phyloP scores from a whole-genome alignment of 2,888 invertebrate species.

The Drosophila nigritarsus region DNA sequence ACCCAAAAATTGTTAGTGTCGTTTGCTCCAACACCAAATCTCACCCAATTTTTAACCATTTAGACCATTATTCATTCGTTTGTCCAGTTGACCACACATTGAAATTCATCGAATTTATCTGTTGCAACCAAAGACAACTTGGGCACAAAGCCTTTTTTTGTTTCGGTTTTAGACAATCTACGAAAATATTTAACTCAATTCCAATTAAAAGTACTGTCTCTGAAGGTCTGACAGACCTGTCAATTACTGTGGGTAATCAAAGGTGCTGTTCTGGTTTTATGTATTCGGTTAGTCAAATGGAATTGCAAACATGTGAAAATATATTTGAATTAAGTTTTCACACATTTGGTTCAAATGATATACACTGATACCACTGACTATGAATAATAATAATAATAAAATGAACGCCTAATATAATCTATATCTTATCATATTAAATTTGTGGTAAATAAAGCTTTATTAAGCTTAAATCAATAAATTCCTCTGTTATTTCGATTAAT shows the following conservation, averaged over 20 bases:
- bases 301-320: not conserved
- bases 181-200: not conserved
- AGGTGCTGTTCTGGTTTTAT: conserved; percentile 12
- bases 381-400: not conserved
- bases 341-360: not conserved
- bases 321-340: not conserved
- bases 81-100: conserved; percentile 30
- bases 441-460: not conserved
- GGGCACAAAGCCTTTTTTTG: conserved; percentile 12
- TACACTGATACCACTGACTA: not conserved
- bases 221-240: conserved; percentile 6
- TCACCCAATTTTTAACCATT: not conserved
- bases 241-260: conserved; percentile 11
- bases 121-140: not conserved
- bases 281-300: conserved; percentile 15
- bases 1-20: conserved; percentile 7
- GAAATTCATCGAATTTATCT: conserved; percentile 40
- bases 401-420: not conserved
- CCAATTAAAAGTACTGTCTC: conserved; percentile 11
- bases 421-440: not conserved
- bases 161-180: conserved; percentile 13
- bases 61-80: conserved; percentile 31
- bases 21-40: not conserved
- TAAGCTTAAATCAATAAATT: not conserved
- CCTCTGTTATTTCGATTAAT: not conserved